A percentile compares a stretch with the other conserved stretches of the same genome.
These are phyloP conservation scores for Anhinga rufa DNA, from an alignment of 2,113 vertebrate species.

Conservation along the genomic window DNA sequence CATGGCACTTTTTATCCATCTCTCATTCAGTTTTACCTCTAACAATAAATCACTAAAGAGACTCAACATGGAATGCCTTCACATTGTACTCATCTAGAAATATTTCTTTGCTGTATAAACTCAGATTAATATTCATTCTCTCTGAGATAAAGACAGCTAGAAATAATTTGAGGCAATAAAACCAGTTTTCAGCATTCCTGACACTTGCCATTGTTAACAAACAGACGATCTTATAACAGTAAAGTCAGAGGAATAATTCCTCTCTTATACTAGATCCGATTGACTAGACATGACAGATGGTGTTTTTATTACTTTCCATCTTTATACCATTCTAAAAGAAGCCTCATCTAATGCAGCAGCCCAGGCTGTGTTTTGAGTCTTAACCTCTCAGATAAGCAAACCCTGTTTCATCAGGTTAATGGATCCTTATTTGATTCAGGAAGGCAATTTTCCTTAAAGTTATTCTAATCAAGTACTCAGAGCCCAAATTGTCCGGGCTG, in stretches of 20 bases:
- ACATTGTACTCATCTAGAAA: not conserved
- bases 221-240: not conserved
- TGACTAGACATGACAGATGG: slow-evolving; percentile 55
- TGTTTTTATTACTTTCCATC: slow-evolving; percentile 27
- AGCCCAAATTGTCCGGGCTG: slow-evolving; percentile 16
- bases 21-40: slow-evolving; percentile 4
- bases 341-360: slow-evolving; percentile 31
- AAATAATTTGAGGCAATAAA: slow-evolving; percentile 47
- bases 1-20: not conserved
- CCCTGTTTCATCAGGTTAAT: slow-evolving; percentile 53
- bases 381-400: slow-evolving; percentile 50
- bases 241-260: slow-evolving; percentile 45
- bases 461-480: slow-evolving; percentile 57
- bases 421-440: slow-evolving; percentile 53
- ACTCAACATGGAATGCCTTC: not conserved
- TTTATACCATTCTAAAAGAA: not conserved
- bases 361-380: slow-evolving; percentile 22
- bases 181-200: slow-evolving; percentile 25
- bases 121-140: slow-evolving; percentile 38
- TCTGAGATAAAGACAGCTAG: slow-evolving; percentile 20
- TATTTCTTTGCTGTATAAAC: not conserved
- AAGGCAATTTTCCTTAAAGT: slow-evolving; percentile 54
- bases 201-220: slow-evolving; percentile 55
- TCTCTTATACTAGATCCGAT: slow-evolving; percentile 19
- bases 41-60: slow-evolving; percentile 1